These are phyloP conservation scores for Beris chalybata DNA, from an alignment of 2,888 invertebrate genomes.

Conservation along the genomic window DNA sequence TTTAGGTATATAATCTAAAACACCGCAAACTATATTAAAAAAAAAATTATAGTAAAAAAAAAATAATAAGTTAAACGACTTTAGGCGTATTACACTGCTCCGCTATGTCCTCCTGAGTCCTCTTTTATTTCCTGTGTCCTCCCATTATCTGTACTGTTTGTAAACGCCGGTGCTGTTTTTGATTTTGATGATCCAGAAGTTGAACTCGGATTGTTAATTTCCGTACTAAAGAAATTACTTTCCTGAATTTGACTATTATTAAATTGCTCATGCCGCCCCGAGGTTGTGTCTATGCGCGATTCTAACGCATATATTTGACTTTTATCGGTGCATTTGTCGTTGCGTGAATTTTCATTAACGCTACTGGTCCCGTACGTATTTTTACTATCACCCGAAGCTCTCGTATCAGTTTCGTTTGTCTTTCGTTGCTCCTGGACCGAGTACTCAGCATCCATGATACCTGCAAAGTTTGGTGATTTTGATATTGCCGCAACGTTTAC, in stretches of 20 bases:
- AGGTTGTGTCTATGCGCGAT: neutral
- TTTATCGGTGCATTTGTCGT: constrained; percentile 11
- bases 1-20: neutral
- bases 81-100: too few relatives aligned
- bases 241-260: constrained; percentile 2
- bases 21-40: neutral
- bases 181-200: constrained; percentile 4
- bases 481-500: constrained; percentile 14
- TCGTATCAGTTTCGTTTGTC: constrained; percentile 9
- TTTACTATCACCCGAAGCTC: constrained; percentile 22
- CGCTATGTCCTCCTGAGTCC: too few relatives aligned
- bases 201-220: constrained; percentile 19
- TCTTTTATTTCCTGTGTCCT: too few relatives aligned
- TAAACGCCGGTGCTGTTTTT: neutral
- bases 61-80: too few relatives aligned
- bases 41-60: constrained; percentile 5
- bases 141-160: too few relatives aligned
- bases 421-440: constrained; percentile 5
- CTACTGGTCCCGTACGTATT: constrained; percentile 2
- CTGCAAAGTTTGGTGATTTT: constrained; percentile 18
- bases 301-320: constrained; percentile 21
- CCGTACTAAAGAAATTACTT: constrained; percentile 21
- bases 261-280: neutral
- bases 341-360: constrained; percentile 8
- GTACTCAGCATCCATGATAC: constrained; percentile 2